A percentile compares a stretch with the other conserved stretches of the same genome.
Evolutionary conservation across 2,113 vertebrate species (phyloP).

Genomic region (Sminthopsis crassicaudata): DNA sequence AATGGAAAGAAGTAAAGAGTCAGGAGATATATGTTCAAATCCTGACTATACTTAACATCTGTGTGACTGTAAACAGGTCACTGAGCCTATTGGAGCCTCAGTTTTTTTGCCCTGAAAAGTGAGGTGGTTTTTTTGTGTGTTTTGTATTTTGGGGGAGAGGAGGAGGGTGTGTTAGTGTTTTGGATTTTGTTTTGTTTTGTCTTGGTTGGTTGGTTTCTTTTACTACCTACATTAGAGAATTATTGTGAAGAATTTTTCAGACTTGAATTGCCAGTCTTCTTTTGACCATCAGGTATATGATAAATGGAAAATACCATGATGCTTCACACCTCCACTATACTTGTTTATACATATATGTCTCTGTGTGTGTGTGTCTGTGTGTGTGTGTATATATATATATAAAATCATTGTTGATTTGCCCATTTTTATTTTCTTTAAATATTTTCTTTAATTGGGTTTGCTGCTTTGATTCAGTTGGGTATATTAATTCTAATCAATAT

Average conservation of each 20-base stretch:
- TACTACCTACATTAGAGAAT: neutral
- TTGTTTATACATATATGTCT: neutral
- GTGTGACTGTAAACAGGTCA: too few species aligned
- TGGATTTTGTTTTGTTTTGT: too few species aligned
- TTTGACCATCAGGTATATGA: neutral
- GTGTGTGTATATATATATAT: neutral
- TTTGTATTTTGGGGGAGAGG: too few species aligned
- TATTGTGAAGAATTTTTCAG: neutral
- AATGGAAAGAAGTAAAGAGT: neutral
- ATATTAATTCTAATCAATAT: neutral
- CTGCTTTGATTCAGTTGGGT: neutral
- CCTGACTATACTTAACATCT: neutral
- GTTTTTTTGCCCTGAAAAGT: neutral
- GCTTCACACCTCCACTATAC: neutral
- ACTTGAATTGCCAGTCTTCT: neutral
- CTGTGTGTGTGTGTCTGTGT: too few species aligned
- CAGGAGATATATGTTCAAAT: neutral
- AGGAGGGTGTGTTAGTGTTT: too few species aligned
- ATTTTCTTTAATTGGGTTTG: neutral
- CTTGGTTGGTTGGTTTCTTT: neutral
- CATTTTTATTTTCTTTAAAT: neutral
- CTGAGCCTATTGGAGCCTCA: neutral
- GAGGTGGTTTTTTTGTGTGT: neutral
- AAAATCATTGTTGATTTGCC: neutral
- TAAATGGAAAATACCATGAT: neutral